Conservation (phyloP, 2,888 invertebrate genomes). For the Tipula lateralis region DNA sequence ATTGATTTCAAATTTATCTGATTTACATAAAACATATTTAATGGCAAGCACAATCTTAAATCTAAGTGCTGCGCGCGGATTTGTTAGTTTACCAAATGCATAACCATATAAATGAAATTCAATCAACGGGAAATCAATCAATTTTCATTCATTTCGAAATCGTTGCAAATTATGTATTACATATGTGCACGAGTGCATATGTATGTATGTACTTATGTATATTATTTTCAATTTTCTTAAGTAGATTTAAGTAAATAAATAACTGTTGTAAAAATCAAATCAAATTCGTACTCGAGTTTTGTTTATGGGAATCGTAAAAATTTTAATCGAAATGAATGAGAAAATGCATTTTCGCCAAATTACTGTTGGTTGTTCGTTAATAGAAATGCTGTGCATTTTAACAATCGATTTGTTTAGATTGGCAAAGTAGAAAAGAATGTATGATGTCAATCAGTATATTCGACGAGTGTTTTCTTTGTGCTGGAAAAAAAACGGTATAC, state of each 20-base stretch:
- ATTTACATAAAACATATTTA: not conserved
- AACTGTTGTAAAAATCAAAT: not conserved
- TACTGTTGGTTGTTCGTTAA: too few relatives aligned
- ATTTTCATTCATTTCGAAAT: not conserved
- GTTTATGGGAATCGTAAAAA: not conserved
- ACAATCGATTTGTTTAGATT: too few relatives aligned
- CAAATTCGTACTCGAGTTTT: not conserved
- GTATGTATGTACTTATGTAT: too few relatives aligned
- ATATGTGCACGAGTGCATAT: too few relatives aligned
- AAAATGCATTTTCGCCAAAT: not conserved
- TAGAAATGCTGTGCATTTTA: too few relatives aligned
- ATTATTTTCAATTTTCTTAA: not conserved
- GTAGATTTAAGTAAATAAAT: not conserved
- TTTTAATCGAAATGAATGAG: not conserved
- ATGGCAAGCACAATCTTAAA: not conserved
- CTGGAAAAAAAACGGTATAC: too few relatives aligned
- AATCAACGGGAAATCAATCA: not conserved
- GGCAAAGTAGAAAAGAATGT: too few relatives aligned
- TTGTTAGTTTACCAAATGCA: not conserved
- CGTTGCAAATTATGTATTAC: not conserved
- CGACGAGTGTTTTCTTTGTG: too few relatives aligned
- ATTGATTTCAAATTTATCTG: not conserved
- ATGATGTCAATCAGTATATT: too few relatives aligned
- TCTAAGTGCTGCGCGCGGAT: not conserved
- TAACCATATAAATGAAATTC: not conserved